phyloP scores from a whole-genome alignment of 23 tunicate species.

The Halocynthia aurantium region DNA sequence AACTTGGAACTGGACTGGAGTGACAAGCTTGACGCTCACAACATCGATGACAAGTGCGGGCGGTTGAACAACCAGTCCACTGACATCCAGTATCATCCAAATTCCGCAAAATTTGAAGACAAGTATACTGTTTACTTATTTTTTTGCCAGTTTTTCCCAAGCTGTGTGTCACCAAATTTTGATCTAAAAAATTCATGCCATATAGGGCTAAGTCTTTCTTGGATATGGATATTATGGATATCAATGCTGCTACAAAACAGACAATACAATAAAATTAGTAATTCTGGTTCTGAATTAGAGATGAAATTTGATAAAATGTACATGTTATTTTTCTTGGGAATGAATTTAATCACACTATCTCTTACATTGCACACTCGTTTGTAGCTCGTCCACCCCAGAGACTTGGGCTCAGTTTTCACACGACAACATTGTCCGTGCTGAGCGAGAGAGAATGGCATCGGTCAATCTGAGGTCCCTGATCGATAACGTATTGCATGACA shows the following conservation, averaged over 20 bases:
- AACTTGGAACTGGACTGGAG: slow-evolving; percentile 95
- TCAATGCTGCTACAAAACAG: too few relatives aligned
- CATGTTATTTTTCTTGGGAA: too few relatives aligned
- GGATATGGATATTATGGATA: too few relatives aligned
- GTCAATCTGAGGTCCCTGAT: slow-evolving; percentile 88
- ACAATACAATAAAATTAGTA: too few relatives aligned
- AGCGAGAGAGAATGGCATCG: slow-evolving; percentile 94
- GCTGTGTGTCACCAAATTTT: too few relatives aligned
- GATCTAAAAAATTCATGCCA: too few relatives aligned
- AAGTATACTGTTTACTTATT: slow-evolving; percentile 27
- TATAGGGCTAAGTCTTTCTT: too few relatives aligned
- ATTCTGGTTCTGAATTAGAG: too few relatives aligned
- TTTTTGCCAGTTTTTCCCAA: neutral
- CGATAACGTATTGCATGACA: slow-evolving; percentile 87
- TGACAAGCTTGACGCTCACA: slow-evolving; percentile 86
- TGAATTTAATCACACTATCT: neutral
- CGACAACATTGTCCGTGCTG: slow-evolving; percentile 94
- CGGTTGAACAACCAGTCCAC: slow-evolving; percentile 92
- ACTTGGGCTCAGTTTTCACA: slow-evolving; percentile 97
- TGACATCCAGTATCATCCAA: slow-evolving; percentile 86
- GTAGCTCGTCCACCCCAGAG: slow-evolving; percentile 87
- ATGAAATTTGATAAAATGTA: too few relatives aligned
- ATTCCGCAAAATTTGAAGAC: slow-evolving; percentile 97
- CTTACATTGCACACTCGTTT: neutral
- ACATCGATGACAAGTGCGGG: slow-evolving; percentile 94